Evolutionary conservation across 1,140 invertebrate species (phyloP).

Genomic region (Diachasma alloeum): DNA sequence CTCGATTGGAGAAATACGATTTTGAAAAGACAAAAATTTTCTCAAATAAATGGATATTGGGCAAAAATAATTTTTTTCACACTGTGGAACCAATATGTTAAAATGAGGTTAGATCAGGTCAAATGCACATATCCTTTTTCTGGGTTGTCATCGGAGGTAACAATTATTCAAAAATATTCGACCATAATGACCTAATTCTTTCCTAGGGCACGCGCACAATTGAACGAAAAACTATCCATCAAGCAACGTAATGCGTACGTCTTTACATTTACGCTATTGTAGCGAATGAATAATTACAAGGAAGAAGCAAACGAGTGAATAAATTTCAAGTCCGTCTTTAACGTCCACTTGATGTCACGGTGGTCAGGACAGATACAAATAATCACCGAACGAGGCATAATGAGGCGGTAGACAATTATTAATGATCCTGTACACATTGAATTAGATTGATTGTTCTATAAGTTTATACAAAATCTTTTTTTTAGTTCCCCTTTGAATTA

Average conservation of each 20-base stretch:
- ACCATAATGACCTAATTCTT: neutral
- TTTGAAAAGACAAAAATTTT: no score
- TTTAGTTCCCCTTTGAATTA: neutral
- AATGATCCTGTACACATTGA: neutral
- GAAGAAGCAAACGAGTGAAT: constrained; percentile 35
- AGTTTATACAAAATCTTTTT: neutral
- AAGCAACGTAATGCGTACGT: constrained; percentile 21
- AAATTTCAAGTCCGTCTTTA: constrained; percentile 6
- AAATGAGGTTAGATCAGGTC: no score
- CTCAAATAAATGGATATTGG: no score
- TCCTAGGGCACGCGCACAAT: constrained; percentile 4
- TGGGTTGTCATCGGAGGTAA: no score
- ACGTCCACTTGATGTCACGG: neutral
- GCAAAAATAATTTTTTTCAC: no score
- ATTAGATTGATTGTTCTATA: constrained; percentile 12
- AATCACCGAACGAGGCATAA: constrained; percentile 17
- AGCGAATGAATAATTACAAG: constrained; percentile 49
- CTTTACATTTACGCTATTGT: constrained; percentile 39
- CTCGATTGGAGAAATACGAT: no score
- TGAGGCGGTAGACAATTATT: constrained; percentile 16
- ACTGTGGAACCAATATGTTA: no score
- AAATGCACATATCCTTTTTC: no score
- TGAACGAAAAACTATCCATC: constrained; percentile 44
- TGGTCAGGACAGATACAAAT: constrained; percentile 17
- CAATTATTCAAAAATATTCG: neutral